A percentile compares a stretch with the other conserved stretches of the same genome.
Conservation (phyloP, 2,888 invertebrate genomes). For the Acrobasis consociella region DNA sequence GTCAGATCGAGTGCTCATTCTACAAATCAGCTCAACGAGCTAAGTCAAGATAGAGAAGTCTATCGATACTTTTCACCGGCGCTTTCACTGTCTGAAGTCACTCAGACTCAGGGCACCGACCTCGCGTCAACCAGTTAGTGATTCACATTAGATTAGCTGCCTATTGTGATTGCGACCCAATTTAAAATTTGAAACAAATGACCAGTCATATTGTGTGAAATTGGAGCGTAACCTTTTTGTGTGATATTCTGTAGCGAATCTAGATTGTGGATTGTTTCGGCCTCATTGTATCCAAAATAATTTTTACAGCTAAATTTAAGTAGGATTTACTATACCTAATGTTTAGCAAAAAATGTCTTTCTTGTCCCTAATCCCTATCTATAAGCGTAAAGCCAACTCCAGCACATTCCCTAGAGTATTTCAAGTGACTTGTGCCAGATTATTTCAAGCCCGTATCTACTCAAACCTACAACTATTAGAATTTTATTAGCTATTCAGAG, state of each 20-base stretch:
- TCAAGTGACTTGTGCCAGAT: too few species aligned
- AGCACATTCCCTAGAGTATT: too few species aligned
- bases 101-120: background rate
- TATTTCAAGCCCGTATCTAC: too few species aligned
- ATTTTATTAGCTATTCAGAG: too few species aligned
- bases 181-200: background rate
- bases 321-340: too few species aligned
- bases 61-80: constrained; percentile 27
- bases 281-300: background rate
- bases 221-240: constrained; percentile 1
- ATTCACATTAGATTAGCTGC: constrained; percentile 3
- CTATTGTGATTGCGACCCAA: constrained; percentile 7
- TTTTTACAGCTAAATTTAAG: too few species aligned
- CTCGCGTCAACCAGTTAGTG: background rate
- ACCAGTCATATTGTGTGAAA: background rate
- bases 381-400: too few species aligned
- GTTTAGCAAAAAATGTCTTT: too few species aligned
- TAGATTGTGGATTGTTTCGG: background rate
- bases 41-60: background rate
- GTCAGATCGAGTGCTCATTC: too few species aligned
- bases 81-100: constrained; percentile 17
- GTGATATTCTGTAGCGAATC: background rate
- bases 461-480: too few species aligned
- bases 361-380: too few species aligned
- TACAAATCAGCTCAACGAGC: background rate